These are phyloP conservation scores for human DNA, from an alignment of 2,113 vertebrate genomes.

Conservation along the genomic window DNA sequence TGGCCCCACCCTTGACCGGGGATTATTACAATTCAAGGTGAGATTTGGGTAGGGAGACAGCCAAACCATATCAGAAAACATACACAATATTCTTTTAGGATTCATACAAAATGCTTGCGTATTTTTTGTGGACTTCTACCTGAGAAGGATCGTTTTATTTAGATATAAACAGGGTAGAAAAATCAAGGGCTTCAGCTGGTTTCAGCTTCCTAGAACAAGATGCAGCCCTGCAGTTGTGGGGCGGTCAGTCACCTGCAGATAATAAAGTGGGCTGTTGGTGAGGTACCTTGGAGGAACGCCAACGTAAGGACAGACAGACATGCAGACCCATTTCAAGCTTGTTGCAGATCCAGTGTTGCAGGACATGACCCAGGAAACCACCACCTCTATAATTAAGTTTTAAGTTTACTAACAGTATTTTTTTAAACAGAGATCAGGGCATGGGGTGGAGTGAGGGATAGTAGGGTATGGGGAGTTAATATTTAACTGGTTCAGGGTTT, in stretches of 20 bases:
- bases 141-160: background rate
- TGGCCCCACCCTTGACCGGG: too few relatives aligned
- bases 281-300: background rate
- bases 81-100: background rate
- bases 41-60: too few relatives aligned
- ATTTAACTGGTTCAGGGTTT: background rate
- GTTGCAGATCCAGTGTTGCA: background rate
- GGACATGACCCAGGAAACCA: background rate
- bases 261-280: accelerated
- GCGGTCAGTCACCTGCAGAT: background rate
- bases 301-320: background rate
- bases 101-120: background rate
- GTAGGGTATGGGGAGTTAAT: background rate
- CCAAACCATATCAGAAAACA: too few relatives aligned
- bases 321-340: background rate
- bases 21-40: too few relatives aligned
- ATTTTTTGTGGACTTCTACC: background rate
- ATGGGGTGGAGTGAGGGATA: too few relatives aligned
- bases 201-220: background rate
- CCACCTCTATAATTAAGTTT: background rate
- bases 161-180: background rate
- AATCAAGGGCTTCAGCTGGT: background rate
- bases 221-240: background rate
- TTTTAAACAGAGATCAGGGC: background rate
- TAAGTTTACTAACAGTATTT: background rate